These are phyloP conservation scores for Fundulus diaphanus DNA, from an alignment of 2,797 vertebrate species.

Conservation along the genomic window DNA sequence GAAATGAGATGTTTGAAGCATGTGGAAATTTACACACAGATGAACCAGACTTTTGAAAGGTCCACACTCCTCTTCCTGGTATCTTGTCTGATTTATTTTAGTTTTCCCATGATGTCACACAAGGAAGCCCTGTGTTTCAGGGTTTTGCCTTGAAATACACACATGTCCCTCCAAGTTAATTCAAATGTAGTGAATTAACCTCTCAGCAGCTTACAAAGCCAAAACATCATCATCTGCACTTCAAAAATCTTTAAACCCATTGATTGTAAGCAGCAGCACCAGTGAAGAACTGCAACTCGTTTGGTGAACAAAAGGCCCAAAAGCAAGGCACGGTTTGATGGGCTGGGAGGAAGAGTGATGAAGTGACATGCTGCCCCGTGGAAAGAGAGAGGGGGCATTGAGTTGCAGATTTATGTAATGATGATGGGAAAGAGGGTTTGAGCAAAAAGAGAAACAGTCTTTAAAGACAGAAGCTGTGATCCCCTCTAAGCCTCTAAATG, in stretches of 20 bases:
- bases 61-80: no score
- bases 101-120: background rate
- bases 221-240: no score
- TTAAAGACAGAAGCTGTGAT: slow-evolving; percentile 31
- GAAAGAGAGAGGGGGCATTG: slow-evolving; percentile 9
- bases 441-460: slow-evolving; percentile 30
- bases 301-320: background rate
- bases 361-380: background rate
- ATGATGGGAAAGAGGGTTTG: slow-evolving; percentile 25
- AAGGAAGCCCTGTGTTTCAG: background rate
- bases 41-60: background rate
- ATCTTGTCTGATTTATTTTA: background rate
- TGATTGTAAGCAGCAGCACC: no score
- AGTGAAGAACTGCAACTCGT: no score
- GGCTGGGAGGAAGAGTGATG: background rate
- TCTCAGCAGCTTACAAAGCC: background rate
- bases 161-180: accelerated
- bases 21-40: background rate
- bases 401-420: slow-evolving; percentile 55
- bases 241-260: no score
- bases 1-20: background rate
- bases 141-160: background rate
- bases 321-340: background rate
- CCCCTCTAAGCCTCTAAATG: slow-evolving; percentile 12
- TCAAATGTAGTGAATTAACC: background rate